phyloP scores from a whole-genome alignment of 2,113 vertebrate genomes.

The Euleptes europaea region DNA sequence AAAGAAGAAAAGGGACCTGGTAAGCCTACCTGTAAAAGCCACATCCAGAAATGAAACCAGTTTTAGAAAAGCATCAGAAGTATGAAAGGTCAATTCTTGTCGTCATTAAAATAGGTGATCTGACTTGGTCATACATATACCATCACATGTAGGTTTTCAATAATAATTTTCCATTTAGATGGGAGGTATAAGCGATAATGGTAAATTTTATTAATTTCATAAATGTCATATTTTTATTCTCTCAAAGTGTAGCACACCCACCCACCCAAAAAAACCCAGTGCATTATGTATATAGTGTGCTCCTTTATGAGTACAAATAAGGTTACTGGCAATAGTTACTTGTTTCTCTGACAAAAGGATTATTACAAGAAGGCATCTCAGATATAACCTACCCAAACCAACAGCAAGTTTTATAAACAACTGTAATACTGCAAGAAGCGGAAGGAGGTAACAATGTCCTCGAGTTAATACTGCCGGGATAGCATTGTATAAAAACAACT shows the following conservation, averaged over 20 bases:
- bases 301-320: not conserved
- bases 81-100: not conserved
- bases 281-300: not conserved
- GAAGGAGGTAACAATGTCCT: not conserved
- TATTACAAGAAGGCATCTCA: not conserved
- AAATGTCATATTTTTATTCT: not conserved
- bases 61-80: not conserved
- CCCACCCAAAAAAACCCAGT: not conserved
- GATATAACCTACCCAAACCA: not conserved
- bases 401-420: not conserved
- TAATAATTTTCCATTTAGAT: not conserved
- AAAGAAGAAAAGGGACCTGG: no score
- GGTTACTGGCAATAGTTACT: not conserved
- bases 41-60: not conserved
- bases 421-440: not conserved
- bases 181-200: not conserved
- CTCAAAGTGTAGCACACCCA: not conserved
- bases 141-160: not conserved
- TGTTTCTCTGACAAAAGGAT: not conserved
- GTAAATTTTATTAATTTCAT: constrained; percentile 10
- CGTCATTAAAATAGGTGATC: not conserved
- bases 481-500: not conserved
- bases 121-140: not conserved
- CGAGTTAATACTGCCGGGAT: not conserved
- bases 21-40: no score